Conservation (phyloP, 2,888 invertebrate species). For the Drosophila rubida region DNA sequence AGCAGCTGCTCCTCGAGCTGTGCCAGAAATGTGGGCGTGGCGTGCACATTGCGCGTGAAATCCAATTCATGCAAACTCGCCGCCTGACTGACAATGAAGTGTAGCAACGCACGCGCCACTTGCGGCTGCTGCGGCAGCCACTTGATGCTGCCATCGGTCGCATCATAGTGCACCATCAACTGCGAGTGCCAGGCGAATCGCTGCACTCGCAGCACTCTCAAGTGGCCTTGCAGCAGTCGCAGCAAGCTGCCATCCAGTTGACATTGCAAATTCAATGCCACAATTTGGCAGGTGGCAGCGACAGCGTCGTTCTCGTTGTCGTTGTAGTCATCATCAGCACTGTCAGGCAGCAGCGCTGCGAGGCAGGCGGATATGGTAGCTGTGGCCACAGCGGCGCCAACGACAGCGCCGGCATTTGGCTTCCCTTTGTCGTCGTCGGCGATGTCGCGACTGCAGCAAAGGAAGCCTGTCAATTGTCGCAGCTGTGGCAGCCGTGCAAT, state of each 20-base stretch:
- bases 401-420: constrained; percentile 31
- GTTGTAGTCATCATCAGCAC: not conserved
- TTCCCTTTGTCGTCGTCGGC: constrained; percentile 37
- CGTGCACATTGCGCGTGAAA: constrained; percentile 68
- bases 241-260: constrained; percentile 62
- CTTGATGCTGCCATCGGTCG: constrained; percentile 61
- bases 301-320: not conserved
- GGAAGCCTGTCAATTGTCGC: constrained; percentile 61
- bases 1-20: constrained; percentile 46
- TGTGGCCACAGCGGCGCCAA: constrained; percentile 34
- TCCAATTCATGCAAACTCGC: constrained; percentile 65
- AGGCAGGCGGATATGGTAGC: constrained; percentile 58
- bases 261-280: constrained; percentile 67
- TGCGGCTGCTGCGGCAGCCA: constrained; percentile 69
- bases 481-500: constrained; percentile 56
- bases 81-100: constrained; percentile 59
- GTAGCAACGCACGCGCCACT: constrained; percentile 49
- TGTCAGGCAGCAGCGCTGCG: constrained; percentile 29
- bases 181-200: constrained; percentile 66
- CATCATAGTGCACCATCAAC: constrained; percentile 63
- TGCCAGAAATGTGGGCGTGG: constrained; percentile 63
- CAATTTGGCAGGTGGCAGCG: constrained; percentile 50
- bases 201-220: constrained; percentile 47
- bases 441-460: constrained; percentile 44
- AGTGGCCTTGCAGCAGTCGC: constrained; percentile 35